Base-by-base conservation (phyloP, 2,113 vertebrate genomes). In the Engystomops pustulosus region DNA sequence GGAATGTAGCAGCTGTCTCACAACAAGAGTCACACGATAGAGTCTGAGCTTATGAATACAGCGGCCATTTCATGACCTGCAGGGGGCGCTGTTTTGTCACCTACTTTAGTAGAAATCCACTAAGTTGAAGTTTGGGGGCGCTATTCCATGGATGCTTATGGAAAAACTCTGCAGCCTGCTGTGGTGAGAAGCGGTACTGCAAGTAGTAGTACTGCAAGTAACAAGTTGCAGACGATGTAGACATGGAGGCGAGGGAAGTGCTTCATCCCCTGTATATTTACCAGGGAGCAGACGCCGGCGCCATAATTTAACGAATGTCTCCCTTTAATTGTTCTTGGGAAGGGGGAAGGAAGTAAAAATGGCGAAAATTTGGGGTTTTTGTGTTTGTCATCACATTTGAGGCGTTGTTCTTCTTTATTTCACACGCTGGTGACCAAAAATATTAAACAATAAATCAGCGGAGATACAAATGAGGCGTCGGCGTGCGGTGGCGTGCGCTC, bases 391-490 rank as follows among this genome's bases (percentile, higher is more conserved):
- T 74, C 70, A 47, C 6, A 27, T 74, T 10, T 30, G 5, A 27
- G 53, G 20, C 23, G 20, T 6, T 3, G 41, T 55, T 79, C 44
- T 62, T 45, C 41, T 80, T 45, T 25, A 68, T 68, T 80, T 80
- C 60, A 80, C 20, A 60, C 78, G 4, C 60, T 18, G 17, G 41
- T 20, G 53, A 62, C 41, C 27, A 32, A n/a, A 20, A 60, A 68
- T 25, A 80, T 68, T 32, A 47, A 30, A 10, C 78, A 68, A 80
- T 80, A 80, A 80, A 68, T 80, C 78, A 80, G 65, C n/a, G 17
- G 38, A 23, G 41, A 49, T 68, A 68, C 62, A 80, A 68, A 80
- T 68, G 41, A 60, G 23, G 15, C 7, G 18, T 38, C 4, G 70
- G 5, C 14, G 2, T 0, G 12, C 15, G 44, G 0, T n/a, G 2